A percentile compares a stretch with the other conserved stretches of the same genome.
These are phyloP conservation scores for Clusia tigrina DNA, from an alignment of 2,888 invertebrate species.

Conservation along the genomic window DNA sequence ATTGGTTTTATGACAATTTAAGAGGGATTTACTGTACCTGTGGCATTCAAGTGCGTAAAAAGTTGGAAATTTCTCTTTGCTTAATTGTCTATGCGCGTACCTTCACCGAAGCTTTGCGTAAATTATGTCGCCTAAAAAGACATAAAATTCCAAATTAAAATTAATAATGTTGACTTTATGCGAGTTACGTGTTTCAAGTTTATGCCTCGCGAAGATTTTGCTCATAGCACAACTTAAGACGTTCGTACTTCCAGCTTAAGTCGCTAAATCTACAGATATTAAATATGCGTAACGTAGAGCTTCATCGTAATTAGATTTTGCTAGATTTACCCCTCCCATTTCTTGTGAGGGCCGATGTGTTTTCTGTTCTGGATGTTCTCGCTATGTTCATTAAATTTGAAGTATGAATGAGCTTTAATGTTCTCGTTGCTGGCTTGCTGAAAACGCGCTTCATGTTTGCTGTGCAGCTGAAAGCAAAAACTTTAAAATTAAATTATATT, in stretches of 20 bases:
- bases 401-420: too few relatives aligned
- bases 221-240: not conserved
- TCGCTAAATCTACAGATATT: slow-evolving; percentile 25
- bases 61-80: not conserved
- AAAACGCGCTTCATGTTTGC: not conserved
- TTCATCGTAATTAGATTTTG: slow-evolving; percentile 52
- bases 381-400: too few relatives aligned
- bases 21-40: not conserved
- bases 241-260: not conserved
- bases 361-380: not conserved
- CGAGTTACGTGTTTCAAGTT: slow-evolving; percentile 32
- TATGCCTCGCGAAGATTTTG: slow-evolving; percentile 17
- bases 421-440: not conserved
- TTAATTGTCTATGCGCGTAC: slow-evolving; percentile 1
- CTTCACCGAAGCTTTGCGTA: not conserved
- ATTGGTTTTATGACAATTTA: not conserved
- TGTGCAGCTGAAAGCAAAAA: not conserved
- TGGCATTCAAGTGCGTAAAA: not conserved
- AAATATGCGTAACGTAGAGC: slow-evolving; percentile 49
- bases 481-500: slow-evolving; percentile 51
- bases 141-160: slow-evolving; percentile 45
- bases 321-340: slow-evolving; percentile 44
- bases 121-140: slow-evolving; percentile 25
- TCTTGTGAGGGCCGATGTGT: not conserved
- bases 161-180: slow-evolving; percentile 49